phyloP scores from a whole-genome alignment of 1,140 invertebrate genomes.

The Monomorium pharaonis region DNA sequence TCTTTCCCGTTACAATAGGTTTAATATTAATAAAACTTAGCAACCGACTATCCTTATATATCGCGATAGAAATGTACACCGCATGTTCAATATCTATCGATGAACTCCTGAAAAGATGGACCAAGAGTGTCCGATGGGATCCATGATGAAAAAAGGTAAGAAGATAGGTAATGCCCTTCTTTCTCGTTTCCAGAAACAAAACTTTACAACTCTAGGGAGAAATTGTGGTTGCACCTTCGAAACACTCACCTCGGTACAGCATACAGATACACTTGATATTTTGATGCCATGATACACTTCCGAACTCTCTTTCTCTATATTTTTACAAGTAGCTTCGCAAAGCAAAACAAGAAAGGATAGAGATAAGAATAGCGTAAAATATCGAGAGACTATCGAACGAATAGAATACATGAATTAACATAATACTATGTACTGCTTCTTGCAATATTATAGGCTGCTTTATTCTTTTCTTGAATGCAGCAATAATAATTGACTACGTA shows the following conservation, averaged over 20 bases:
- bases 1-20: conserved; percentile 51
- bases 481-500: background rate
- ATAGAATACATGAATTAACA: background rate
- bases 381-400: background rate
- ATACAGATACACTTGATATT: conserved; percentile 27
- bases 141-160: background rate
- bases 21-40: conserved; percentile 62
- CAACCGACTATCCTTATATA: conserved; percentile 60
- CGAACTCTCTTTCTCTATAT: conserved; percentile 13
- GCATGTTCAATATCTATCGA: conserved; percentile 53
- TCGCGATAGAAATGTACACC: conserved; percentile 66
- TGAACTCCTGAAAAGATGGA: background rate
- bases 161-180: background rate
- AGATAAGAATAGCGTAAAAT: background rate
- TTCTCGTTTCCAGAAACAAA: conserved; percentile 33
- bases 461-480: background rate
- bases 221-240: conserved; percentile 29
- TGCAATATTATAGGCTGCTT: background rate
- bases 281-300: conserved; percentile 7
- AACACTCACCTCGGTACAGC: background rate
- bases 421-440: background rate
- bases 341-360: background rate
- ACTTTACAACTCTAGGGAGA: conserved; percentile 39
- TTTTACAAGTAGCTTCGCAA: background rate
- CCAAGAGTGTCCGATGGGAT: background rate